phyloP scores from a whole-genome alignment of 2,888 invertebrate genomes.

The Cepaea hortensis region DNA sequence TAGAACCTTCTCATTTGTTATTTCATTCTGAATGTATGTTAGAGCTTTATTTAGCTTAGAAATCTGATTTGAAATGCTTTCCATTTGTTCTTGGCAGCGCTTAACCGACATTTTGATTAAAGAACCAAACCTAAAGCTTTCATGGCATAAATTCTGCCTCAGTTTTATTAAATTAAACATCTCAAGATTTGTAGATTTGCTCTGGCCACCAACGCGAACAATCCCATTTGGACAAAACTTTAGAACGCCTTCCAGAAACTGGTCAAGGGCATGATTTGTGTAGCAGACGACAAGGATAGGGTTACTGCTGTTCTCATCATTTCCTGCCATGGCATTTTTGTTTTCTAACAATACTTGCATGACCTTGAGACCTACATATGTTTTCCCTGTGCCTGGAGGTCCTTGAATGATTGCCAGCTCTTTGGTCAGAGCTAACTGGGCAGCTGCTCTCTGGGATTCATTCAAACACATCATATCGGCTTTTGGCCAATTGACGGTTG shows the following conservation, averaged over 20 bases:
- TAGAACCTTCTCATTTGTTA: constrained; percentile 51
- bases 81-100: constrained; percentile 33
- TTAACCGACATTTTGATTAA: neutral
- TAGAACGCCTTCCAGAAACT: constrained; percentile 68
- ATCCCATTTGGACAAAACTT: constrained; percentile 58
- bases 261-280: constrained; percentile 72
- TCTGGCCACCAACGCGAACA: constrained; percentile 71
- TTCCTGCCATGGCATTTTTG: constrained; percentile 66
- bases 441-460: constrained; percentile 66
- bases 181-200: constrained; percentile 60
- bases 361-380: constrained; percentile 86
- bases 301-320: neutral
- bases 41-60: constrained; percentile 53
- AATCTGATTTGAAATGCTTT: constrained; percentile 50
- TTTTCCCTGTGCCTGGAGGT: constrained; percentile 92
- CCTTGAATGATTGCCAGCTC: constrained; percentile 77
- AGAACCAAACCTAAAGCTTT: constrained; percentile 27
- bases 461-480: constrained; percentile 66
- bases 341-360: constrained; percentile 82
- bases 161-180: constrained; percentile 53
- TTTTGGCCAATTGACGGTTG: constrained; percentile 58
- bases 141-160: constrained; percentile 29
- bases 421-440: constrained; percentile 69
- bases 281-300: constrained; percentile 57
- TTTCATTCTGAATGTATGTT: constrained; percentile 51